Evolutionary conservation across 2,797 vertebrate species (phyloP), one percentile per base, ranked within the genome.

Genomic region (Dendrocincla tyrannina): DNA sequence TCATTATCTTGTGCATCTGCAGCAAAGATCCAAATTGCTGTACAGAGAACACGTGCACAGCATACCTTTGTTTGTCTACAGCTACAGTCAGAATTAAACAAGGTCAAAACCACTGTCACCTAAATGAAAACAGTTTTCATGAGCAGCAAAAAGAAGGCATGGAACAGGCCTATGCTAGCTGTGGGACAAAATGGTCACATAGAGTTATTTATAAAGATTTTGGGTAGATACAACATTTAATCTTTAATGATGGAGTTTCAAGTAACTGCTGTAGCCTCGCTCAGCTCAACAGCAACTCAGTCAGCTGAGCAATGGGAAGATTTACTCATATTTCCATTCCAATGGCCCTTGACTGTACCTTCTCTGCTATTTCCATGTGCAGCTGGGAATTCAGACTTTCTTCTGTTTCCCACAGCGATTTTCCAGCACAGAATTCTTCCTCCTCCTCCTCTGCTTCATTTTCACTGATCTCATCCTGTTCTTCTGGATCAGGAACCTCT

Each of bases 361-460:
- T 99, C 88, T 98, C 98, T 78, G 97, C 95, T 89, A 97, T 97
- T 60, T 97, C 91, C 70, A 75, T 28, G 20, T 85, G 83, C 49
- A 95, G 75, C 59, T 96, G 96, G 63, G 96, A 91, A 93, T 96
- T 85, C 70, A 92, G 73, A 85, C 95, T 93, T 73, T 95, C 97
- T 59, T 98, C 98, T 46, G 72, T n/a, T 77, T 97, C 97, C 58
- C 96, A 97, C 10, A 93, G 93, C 3, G 95, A 95, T 88, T 97
- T 98, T 66, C 98, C 98, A 3, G 97, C 89, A 90, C 97, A 98
- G 81, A 98, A 97, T 67, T 97, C 98, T 35, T 97, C 98, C 10
- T 98, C 98, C 10, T 98, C 98, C 64, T 96, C 98, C 53, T 98
- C 98, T 32, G 96, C 98, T 72, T 96, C 98, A 13, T 98, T 98